Conservation (phyloP, 2,888 invertebrate genomes). For the Thymelicus acteon region DNA sequence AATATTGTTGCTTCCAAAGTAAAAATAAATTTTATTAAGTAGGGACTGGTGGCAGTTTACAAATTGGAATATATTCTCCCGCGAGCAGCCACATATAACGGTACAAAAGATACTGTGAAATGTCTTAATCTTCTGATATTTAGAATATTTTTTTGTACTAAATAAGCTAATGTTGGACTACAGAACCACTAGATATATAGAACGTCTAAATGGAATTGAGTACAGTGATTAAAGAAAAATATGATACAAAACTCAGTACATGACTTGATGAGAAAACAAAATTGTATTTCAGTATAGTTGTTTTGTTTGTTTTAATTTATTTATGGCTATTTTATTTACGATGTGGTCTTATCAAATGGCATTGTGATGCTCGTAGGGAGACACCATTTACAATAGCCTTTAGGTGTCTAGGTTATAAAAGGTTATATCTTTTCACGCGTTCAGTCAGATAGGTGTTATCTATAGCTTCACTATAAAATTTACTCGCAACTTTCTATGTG, state of each 20-base stretch:
- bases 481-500: constrained; percentile 40
- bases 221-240: too few relatives aligned
- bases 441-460: constrained; percentile 39
- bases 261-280: too few relatives aligned
- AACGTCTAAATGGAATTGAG: too few relatives aligned
- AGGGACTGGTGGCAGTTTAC: constrained; percentile 46
- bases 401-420: constrained; percentile 30
- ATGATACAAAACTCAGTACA: too few relatives aligned
- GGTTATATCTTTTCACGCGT: constrained; percentile 20
- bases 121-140: neutral
- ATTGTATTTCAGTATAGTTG: too few relatives aligned
- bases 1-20: constrained; percentile 80
- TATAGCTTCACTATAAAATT: constrained; percentile 42
- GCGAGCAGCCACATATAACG: constrained; percentile 10
- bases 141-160: too few relatives aligned
- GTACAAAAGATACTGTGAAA: neutral
- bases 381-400: constrained; percentile 16
- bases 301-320: too few relatives aligned
- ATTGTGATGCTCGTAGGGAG: constrained; percentile 20
- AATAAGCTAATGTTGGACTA: too few relatives aligned
- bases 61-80: constrained; percentile 21
- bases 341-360: neutral
- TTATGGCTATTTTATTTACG: neutral
- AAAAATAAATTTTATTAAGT: constrained; percentile 55
- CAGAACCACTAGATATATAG: too few relatives aligned